These are phyloP conservation scores for Vulpes vulpes DNA, from an alignment of 2,113 vertebrate genomes.

Conservation along the genomic window DNA sequence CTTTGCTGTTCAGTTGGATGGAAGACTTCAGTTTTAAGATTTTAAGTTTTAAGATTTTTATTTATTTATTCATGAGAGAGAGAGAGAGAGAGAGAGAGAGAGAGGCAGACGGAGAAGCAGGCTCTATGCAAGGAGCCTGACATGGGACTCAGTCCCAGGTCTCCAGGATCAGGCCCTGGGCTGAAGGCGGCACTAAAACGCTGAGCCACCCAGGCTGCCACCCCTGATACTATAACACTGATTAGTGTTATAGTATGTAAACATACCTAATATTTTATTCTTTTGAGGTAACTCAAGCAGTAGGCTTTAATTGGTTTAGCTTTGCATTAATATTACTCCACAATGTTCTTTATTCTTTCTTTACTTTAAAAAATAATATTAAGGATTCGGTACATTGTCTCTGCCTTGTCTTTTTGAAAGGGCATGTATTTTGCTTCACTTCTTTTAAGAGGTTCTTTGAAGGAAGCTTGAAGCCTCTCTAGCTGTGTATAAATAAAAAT, in stretches of 20 bases:
- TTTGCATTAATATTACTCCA: slow-evolving; percentile 5
- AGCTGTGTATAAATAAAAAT: slow-evolving; percentile 24
- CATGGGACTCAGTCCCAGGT: too few species aligned
- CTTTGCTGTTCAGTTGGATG: neutral
- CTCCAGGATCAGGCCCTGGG: too few species aligned
- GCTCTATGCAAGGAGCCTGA: too few species aligned
- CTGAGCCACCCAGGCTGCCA: too few species aligned
- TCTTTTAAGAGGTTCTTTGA: slow-evolving; percentile 19
- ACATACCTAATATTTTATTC: neutral
- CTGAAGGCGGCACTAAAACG: too few species aligned
- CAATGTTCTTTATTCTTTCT: slow-evolving; percentile 33
- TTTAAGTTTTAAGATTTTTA: too few species aligned
- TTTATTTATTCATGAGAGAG: too few species aligned
- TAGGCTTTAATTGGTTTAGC: neutral
- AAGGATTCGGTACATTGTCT: neutral
- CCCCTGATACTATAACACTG: neutral
- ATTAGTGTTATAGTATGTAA: neutral
- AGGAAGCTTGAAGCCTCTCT: slow-evolving; percentile 41
- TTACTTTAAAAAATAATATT: slow-evolving; percentile 39
- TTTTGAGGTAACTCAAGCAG: neutral
- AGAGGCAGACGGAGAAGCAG: too few species aligned
- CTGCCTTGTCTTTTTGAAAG: slow-evolving; percentile 15
- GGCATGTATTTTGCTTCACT: neutral
- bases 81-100: too few species aligned
- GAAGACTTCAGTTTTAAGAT: neutral